A percentile compares a stretch with the other conserved stretches of the same genome.
These are phyloP conservation scores for Phycodurus eques DNA, from an alignment of 2,113 vertebrate genomes.

Conservation along the genomic window DNA sequence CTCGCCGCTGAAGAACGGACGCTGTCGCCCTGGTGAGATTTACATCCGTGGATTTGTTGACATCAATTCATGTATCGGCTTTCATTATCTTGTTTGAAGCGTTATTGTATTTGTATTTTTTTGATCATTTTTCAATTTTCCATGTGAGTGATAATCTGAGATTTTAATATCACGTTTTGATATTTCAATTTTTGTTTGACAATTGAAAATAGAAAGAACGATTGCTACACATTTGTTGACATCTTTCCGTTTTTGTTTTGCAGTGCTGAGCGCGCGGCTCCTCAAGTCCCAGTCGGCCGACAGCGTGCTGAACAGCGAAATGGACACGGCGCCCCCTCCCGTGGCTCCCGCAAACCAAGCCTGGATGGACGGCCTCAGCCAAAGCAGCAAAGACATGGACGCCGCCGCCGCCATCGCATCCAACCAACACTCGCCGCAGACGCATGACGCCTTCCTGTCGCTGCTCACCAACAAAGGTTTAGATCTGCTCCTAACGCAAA, in stretches of 20 bases:
- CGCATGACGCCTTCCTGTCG: conserved; percentile 92
- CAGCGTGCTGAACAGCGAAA: conserved; percentile 83
- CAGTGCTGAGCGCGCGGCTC: conserved; percentile 82
- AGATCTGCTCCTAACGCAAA: neutral
- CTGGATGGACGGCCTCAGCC: conserved; percentile 82
- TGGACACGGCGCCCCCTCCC: conserved; percentile 76
- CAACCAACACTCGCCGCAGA: conserved; percentile 77
- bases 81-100: neutral
- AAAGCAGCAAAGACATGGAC: conserved; percentile 82
- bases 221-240: neutral
- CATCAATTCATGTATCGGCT: neutral
- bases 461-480: conserved; percentile 92
- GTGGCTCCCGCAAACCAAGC: conserved; percentile 73
- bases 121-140: no score
- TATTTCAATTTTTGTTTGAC: neutral
- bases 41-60: neutral
- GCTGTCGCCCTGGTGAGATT: conserved; percentile 81
- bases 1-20: conserved; percentile 92
- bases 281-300: conserved; percentile 90
- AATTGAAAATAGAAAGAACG: no score
- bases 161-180: no score
- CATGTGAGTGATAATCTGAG: no score
- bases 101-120: neutral
- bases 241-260: neutral
- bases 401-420: conserved; percentile 77